Evolutionary conservation across 2,888 invertebrate species (phyloP), one percentile per base, ranked within the genome.

Genomic region (Fabriciana adippe): DNA sequence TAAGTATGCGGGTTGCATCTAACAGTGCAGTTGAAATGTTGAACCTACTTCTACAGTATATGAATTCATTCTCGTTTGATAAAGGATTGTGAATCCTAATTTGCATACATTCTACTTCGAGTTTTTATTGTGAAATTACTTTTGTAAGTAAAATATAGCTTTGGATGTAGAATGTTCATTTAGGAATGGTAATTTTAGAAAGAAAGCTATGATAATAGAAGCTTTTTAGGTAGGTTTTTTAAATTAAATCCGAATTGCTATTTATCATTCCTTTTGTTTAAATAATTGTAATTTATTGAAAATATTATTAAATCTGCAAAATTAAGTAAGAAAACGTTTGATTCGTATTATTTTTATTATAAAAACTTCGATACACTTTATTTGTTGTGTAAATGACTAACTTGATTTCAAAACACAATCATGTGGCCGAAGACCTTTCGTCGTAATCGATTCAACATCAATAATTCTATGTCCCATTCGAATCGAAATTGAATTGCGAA

Each of bases 1-100:
- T 78, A 77, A 68, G 77, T 78, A 81, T 81, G 79, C 80, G 75
- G 74, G 74, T 69, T 76, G 78, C 76, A 74, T 74, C 76, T 75
- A 74, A 68, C 69, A 70, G 73, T 75, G 72, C 75, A 73, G 75
- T 75, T 74, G 75, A 72, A 71, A 73, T 70, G 73, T 71, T 71
- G 70, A 73, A 75, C 73, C 74, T 70, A 73, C 64, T 69, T 65
- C 54, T 59, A 51, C 60, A 69, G 62, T 67, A 66, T 72, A 72
- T 72, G 67, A 72, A 72, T 72, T 67, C 67, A 69, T 67, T 57
- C 66, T 62, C 70, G 65, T 57, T 63, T 72, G 70, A 70, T 72
- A 72, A 70, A 72, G 72, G 72, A 72, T 72, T 72, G 67, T 65
- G 67, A 67, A 69, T 72, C 63, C 67, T 63, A 67, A 60, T 71